Evolutionary conservation across 2,797 vertebrate species (phyloP), one percentile per base, ranked within the genome.

Genomic region (Pangasius macronema): DNA sequence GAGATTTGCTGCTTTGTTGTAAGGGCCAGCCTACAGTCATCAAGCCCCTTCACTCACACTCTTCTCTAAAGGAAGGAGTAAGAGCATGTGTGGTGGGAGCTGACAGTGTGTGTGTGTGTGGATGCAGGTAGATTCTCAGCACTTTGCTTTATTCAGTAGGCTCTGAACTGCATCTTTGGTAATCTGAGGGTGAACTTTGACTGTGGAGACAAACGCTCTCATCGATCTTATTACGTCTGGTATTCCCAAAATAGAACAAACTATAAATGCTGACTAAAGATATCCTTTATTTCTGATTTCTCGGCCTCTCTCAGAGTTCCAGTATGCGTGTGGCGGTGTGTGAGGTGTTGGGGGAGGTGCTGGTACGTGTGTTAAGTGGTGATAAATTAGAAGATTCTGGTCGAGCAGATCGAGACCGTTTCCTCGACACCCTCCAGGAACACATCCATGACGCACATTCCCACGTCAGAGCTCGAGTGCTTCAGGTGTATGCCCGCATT

Each of bases 241-340:
- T 14, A 10, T 63, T n/a, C 59, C 42, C n/a, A 11, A 51, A 82
- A n/a, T 36, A 27, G 22, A 27, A 42, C n/a, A 8, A 16, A 16
- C 1, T 42, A 46, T 11, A 9, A 49, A 49, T 61, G 5, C 1
- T 39, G 6, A 18, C 2, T 63, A n/a, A 82, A 82, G 8, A 14
- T 27, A 1, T 5, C 57, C 11, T 11, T 80, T 46, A 7, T 76
- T 42, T 83, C 46, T 68, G 13, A 22, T 76, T 5, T 61, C 22
- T 1, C 20, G 33, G 7, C 91, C 55, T 80, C 63, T 90, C 86
- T 27, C 90, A 99, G 98, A 99, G 95, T 88, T 95, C 97, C 51
- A 83, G 88, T 30, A 97, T 99, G 96, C 96, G 99, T 68, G 97
- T 97, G 39, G 98, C 97, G 0, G 91, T 99, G 87, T 96, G 99